These are phyloP conservation scores for Pollenia griseotomentosa DNA, from an alignment of 2,888 invertebrate species.

Conservation along the genomic window DNA sequence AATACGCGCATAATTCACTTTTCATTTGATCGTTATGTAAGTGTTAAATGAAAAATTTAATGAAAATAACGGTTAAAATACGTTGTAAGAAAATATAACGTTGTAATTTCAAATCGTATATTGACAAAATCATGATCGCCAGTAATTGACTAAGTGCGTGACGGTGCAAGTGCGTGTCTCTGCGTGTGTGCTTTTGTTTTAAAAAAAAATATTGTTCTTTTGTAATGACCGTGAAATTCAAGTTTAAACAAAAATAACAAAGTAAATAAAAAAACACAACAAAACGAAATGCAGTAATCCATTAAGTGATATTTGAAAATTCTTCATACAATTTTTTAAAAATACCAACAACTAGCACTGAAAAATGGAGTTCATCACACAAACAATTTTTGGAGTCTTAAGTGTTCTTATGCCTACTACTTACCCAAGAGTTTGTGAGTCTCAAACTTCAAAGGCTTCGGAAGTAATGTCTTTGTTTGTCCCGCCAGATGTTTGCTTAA, in stretches of 20 bases:
- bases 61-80: constrained; percentile 56
- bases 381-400: constrained; percentile 13
- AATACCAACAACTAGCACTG: constrained; percentile 10
- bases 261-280: constrained; percentile 29
- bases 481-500: constrained; percentile 52
- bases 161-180: constrained; percentile 26
- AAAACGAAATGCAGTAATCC: constrained; percentile 50
- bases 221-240: constrained; percentile 69
- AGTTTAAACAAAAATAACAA: constrained; percentile 55
- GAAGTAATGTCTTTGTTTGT: constrained; percentile 49
- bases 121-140: constrained; percentile 34
- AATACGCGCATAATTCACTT: constrained; percentile 62
- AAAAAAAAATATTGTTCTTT: constrained; percentile 1
- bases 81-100: background rate
- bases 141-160: constrained; percentile 25
- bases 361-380: constrained; percentile 61
- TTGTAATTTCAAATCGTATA: constrained; percentile 19
- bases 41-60: constrained; percentile 46
- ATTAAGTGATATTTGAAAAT: constrained; percentile 25
- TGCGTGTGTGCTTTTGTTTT: constrained; percentile 14
- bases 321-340: constrained; percentile 8
- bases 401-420: background rate
- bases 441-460: background rate
- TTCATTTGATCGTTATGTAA: constrained; percentile 69
- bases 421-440: constrained; percentile 20